These are phyloP conservation scores for Cerceris rybyensis DNA, from an alignment of 2,888 invertebrate species.

Conservation along the genomic window DNA sequence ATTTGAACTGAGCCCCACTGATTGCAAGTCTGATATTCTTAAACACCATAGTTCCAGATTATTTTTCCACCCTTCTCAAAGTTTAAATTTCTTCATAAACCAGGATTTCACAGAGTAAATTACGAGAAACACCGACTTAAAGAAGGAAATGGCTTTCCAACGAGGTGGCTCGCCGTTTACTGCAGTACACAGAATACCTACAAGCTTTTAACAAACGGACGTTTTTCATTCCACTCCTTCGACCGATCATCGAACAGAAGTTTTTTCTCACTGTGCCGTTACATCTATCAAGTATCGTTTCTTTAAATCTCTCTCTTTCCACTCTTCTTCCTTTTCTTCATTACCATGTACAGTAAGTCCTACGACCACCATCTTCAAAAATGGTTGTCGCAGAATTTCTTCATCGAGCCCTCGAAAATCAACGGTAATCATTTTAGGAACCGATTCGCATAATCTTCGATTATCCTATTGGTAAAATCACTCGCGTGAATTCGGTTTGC, in stretches of 20 bases:
- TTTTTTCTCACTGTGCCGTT: not conserved
- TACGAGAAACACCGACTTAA: constrained; percentile 9
- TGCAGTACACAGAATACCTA: constrained; percentile 37
- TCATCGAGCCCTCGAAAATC: constrained; percentile 9
- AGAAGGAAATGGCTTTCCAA: constrained; percentile 4
- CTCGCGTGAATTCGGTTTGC: not conserved
- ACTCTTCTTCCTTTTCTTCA: constrained; percentile 1
- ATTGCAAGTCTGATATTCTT: too few species aligned
- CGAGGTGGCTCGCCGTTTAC: not conserved
- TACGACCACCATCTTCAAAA: not conserved
- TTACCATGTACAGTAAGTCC: not conserved
- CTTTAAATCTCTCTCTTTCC: not conserved
- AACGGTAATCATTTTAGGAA: constrained; percentile 15
- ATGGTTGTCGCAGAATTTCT: not conserved
- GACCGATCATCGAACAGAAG: constrained; percentile 12
- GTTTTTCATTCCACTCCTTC: constrained; percentile 44
- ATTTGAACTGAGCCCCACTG: too few species aligned
- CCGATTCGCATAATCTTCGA: constrained; percentile 14
- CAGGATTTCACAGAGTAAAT: not conserved
- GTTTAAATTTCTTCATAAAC: not conserved
- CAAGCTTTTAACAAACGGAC: constrained; percentile 51
- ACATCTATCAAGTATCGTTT: not conserved
- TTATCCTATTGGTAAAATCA: constrained; percentile 10
- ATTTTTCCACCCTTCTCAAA: too few species aligned
- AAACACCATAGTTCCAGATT: too few species aligned